Evolutionary conservation across 2,113 vertebrate species (phyloP).

Genomic region (Gambusia holbrooki): DNA sequence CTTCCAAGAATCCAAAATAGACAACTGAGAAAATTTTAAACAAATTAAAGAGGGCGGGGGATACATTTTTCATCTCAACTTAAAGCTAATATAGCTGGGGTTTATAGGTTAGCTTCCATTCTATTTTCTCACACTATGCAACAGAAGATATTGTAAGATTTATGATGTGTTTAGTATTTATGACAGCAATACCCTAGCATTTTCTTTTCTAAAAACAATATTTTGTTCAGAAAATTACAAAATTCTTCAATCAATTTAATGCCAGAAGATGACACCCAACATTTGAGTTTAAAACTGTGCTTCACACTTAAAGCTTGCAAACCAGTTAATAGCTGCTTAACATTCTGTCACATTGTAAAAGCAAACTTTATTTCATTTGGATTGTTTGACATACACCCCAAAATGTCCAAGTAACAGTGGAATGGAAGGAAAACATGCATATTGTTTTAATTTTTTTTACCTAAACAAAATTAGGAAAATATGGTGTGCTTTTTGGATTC

Average conservation of each 20-base stretch:
- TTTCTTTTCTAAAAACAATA: not conserved
- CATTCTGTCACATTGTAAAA: too few relatives aligned
- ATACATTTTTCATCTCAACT: not conserved
- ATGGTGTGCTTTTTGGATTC: too few relatives aligned
- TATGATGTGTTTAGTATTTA: not conserved
- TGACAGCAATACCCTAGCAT: not conserved
- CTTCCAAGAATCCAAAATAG: conserved; percentile 50
- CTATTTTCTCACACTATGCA: not conserved
- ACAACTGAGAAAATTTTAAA: conserved; percentile 17
- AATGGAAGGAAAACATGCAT: too few relatives aligned
- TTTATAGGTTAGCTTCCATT: not conserved
- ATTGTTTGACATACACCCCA: too few relatives aligned
- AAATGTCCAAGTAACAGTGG: too few relatives aligned
- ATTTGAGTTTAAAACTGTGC: not conserved
- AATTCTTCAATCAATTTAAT: not conserved
- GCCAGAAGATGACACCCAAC: not conserved
- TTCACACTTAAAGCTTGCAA: too few relatives aligned
- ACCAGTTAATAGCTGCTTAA: too few relatives aligned
- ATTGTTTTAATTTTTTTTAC: too few relatives aligned
- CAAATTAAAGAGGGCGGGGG: not conserved
- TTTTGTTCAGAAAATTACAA: not conserved
- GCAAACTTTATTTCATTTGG: too few relatives aligned
- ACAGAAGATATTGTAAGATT: not conserved
- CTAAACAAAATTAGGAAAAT: too few relatives aligned
- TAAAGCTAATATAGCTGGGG: not conserved